phyloP scores from a whole-genome alignment of 2,113 vertebrate species.

The Corynorhinus townsendii region DNA sequence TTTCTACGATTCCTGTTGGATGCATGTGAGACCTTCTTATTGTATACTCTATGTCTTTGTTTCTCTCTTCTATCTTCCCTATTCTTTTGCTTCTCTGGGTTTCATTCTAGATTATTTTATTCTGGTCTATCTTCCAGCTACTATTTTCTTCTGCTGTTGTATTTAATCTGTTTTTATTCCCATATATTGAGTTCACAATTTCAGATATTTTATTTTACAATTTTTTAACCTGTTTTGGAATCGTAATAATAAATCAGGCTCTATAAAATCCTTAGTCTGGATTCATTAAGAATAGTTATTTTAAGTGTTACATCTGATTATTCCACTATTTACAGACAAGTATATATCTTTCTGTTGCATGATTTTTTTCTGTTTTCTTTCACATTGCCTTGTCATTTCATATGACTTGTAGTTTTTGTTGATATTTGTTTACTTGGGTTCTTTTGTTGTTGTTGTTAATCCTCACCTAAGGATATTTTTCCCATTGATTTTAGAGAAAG shows the following conservation, averaged over 20 bases:
- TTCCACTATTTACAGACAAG: background rate
- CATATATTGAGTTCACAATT: background rate
- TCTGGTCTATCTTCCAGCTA: background rate
- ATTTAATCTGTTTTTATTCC: background rate
- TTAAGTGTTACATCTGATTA: background rate
- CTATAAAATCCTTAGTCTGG: background rate
- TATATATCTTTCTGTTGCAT: background rate
- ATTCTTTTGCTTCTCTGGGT: background rate
- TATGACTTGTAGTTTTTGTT: background rate
- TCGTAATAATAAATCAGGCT: background rate
- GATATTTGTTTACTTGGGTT: too few relatives aligned
- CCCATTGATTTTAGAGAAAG: too few relatives aligned
- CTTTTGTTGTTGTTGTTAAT: too few relatives aligned
- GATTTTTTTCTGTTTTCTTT: background rate
- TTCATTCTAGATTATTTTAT: constrained; percentile 18
- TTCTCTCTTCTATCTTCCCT: background rate
- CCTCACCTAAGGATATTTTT: too few relatives aligned
- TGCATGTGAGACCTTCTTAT: background rate
- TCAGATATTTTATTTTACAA: background rate
- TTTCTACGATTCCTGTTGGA: background rate
- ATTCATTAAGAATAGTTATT: background rate
- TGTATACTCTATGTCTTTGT: background rate
- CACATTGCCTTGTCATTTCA: background rate
- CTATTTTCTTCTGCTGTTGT: background rate
- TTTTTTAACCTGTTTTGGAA: background rate